Evolutionary conservation across 2,888 invertebrate genomes (phyloP).

Genomic region (Synergus laeviventris): DNA sequence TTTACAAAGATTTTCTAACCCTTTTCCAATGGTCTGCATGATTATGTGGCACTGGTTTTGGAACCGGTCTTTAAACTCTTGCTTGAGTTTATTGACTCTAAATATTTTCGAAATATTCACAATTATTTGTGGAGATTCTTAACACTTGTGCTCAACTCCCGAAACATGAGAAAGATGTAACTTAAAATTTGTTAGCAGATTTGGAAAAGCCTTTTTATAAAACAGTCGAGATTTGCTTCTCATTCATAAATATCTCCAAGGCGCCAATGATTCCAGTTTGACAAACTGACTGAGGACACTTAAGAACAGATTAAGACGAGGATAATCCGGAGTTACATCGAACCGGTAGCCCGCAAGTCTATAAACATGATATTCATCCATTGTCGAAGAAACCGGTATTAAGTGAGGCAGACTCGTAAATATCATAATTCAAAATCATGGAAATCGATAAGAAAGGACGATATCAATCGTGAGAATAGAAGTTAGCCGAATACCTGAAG

Average conservation of each 20-base stretch:
- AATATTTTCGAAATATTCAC: constrained; percentile 35
- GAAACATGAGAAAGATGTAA: not conserved
- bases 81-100: constrained; percentile 35
- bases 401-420: not conserved
- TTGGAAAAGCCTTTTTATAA: not conserved
- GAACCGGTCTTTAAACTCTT: constrained; percentile 24
- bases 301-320: not conserved
- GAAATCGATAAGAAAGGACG: constrained; percentile 42
- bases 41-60: constrained; percentile 27
- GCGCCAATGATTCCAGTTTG: not conserved
- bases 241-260: not conserved
- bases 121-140: constrained; percentile 26
- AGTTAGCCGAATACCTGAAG: constrained; percentile 41
- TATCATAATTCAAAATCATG: constrained; percentile 32
- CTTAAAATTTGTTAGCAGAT: not conserved
- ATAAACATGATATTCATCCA: constrained; percentile 30
- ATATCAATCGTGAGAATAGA: constrained; percentile 49
- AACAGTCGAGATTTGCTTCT: not conserved
- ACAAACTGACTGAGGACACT: not conserved
- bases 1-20: constrained; percentile 19
- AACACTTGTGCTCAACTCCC: not conserved
- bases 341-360: constrained; percentile 10
- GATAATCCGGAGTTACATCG: constrained; percentile 24
- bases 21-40: not conserved
- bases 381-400: constrained; percentile 37